A percentile compares a stretch with the other conserved stretches of the same genome.
Evolutionary conservation across 2,113 vertebrate species (phyloP).

Genomic region (Rostratula benghalensis): DNA sequence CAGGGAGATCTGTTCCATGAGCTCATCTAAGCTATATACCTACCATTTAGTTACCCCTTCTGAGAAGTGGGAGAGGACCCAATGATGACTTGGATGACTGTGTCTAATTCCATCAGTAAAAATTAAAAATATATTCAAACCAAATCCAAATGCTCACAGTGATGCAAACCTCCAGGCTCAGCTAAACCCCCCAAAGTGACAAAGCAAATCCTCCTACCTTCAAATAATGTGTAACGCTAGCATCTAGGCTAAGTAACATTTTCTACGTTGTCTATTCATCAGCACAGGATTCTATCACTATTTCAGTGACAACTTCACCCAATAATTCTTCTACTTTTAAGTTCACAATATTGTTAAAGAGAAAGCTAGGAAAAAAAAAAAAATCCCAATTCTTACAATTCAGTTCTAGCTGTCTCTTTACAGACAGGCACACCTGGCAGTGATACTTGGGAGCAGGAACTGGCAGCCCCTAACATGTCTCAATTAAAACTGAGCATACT

Average conservation of each 20-base stretch:
- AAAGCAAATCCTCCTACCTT: neutral
- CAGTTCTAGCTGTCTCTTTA: neutral
- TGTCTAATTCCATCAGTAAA: neutral
- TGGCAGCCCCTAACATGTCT: neutral
- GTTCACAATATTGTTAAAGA: neutral
- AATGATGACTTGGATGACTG: neutral
- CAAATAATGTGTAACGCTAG: neutral
- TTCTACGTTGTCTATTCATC: neutral
- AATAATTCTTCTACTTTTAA: neutral
- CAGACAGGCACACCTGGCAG: neutral
- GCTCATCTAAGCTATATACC: neutral
- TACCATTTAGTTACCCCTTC: neutral
- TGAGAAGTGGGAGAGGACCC: neutral
- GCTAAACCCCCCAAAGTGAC: neutral
- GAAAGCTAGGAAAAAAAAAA: neutral
- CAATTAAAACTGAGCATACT: neutral
- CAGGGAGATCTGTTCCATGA: neutral
- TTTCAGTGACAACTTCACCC: neutral
- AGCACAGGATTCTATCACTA: neutral
- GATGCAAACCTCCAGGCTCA: neutral
- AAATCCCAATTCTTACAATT: neutral
- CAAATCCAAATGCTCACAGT: neutral
- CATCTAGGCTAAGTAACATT: neutral
- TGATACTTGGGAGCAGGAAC: neutral
- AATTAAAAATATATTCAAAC: neutral